Base-by-base conservation (phyloP, 2,888 invertebrate genomes). In the Dicycla oo region DNA sequence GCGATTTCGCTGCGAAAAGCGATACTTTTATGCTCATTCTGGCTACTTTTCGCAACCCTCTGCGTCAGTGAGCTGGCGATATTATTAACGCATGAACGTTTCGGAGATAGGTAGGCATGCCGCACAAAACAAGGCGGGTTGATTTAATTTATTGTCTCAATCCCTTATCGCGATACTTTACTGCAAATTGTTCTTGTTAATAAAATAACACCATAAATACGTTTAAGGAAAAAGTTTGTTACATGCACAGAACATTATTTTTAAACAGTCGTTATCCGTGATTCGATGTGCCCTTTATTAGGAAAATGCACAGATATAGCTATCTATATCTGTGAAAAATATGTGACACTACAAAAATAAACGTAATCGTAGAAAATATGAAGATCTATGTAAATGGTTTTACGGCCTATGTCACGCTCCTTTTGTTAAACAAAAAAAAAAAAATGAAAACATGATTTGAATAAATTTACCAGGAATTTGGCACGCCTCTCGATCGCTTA, bases 281-380 rank as follows among this genome's bases (percentile, higher is more conserved):
- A 69, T 66, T 69, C 51, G 23, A 49, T 38, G 34, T 45, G 23
- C 57, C 15, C 10, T 77, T 58, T 77, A 68, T 47, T 43, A 65
- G 72, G 54, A 77, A 68, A 78, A 71, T 71, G 54, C n/a, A n/a
- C n/a, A n/a, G n/a, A n/a, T n/a, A n/a, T n/a, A n/a, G n/a, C n/a
- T n/a, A n/a, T n/a, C n/a, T n/a, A n/a, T n/a, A n/a, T n/a, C n/a
- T n/a, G n/a, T n/a, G n/a, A n/a, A n/a, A n/a, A n/a, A n/a, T n/a
- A n/a, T 66, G 81, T 66, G 65, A 66, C 53, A 69, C 34, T 61
- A 75, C 30, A 67, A 70, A 81, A 70, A 81, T 77, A 70, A 76
- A 76, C 34, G 43, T 79, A 60, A 34, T 43, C 40, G 3, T 43
- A 63, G 18, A 57, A 47, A 47, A 78, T 62, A 51, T 76, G 45